A percentile compares a stretch with the other conserved stretches of the same genome.
Evolutionary conservation across 2,113 vertebrate genomes (phyloP).

Genomic region (Bostrychus sinensis): DNA sequence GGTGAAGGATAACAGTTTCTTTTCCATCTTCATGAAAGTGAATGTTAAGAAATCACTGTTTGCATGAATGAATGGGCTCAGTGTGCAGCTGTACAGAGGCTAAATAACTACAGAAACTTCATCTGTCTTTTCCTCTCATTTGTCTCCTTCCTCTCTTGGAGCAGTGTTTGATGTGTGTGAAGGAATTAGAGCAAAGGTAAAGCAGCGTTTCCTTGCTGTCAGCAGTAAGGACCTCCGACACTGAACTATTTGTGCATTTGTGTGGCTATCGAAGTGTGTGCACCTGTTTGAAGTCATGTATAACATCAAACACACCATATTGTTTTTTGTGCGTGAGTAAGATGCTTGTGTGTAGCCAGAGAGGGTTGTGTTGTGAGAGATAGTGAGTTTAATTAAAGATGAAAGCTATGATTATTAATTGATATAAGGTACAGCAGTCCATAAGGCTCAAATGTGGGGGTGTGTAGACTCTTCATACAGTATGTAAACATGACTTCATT

Average conservation of each 20-base stretch:
- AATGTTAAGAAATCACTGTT: conserved; percentile 2
- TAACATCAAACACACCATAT: conserved; percentile 11
- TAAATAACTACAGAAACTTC: conserved; percentile 49
- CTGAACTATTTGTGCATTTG: conserved; percentile 20
- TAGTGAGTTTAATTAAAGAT: conserved; percentile 78
- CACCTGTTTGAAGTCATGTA: conserved; percentile 4
- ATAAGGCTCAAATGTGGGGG: conserved; percentile 30
- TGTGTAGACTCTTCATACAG: neutral
- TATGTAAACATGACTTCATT: neutral
- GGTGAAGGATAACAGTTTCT: too few relatives aligned
- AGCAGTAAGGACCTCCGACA: conserved; percentile 56
- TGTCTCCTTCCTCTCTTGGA: conserved; percentile 38
- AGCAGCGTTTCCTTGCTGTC: conserved; percentile 56
- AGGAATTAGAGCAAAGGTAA: conserved; percentile 73
- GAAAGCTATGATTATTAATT: conserved; percentile 77
- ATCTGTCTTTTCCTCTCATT: conserved; percentile 44
- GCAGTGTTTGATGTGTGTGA: conserved; percentile 61
- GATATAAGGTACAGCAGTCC: conserved; percentile 60
- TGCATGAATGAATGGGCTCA: conserved; percentile 17
- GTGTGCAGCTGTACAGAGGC: conserved; percentile 25
- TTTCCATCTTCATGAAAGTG: neutral
- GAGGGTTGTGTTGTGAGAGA: conserved; percentile 53
- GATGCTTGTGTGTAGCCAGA: conserved; percentile 26
- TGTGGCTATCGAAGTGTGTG: conserved; percentile 13
- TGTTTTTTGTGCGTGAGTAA: conserved; percentile 18